A percentile compares a stretch with the other conserved stretches of the same genome.
Evolutionary conservation across 2,113 vertebrate genomes (phyloP).

Genomic region (Pelobates fuscus): DNA sequence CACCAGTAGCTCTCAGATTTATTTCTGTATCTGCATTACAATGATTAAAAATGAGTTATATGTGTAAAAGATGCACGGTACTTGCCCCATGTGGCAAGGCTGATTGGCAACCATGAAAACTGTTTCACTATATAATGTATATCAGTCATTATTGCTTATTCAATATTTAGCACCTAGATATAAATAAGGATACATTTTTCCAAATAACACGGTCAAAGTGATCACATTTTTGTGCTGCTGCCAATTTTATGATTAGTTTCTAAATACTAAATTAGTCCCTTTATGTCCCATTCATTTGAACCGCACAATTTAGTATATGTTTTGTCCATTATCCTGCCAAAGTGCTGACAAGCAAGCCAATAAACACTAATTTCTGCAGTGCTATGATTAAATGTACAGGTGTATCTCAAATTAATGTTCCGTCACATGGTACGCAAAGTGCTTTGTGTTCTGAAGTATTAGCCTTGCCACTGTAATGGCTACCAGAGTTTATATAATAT

Average conservation of each 20-base stretch:
- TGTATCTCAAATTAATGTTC: not conserved
- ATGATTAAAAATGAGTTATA: too few relatives aligned
- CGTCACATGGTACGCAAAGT: not conserved
- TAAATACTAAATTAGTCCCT: not conserved
- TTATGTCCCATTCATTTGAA: not conserved
- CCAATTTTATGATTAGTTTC: constrained; percentile 6
- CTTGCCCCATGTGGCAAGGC: too few relatives aligned
- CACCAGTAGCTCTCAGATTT: too few relatives aligned
- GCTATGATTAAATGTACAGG: not conserved
- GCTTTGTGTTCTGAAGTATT: too few relatives aligned
- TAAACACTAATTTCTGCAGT: not conserved
- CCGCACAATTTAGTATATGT: not conserved
- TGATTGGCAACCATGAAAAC: too few relatives aligned
- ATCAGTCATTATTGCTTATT: not conserved
- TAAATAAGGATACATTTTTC: not conserved
- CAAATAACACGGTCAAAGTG: not conserved
- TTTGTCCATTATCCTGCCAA: not conserved
- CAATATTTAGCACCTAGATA: not conserved
- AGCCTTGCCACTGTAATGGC: too few relatives aligned
- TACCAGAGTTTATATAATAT: too few relatives aligned
- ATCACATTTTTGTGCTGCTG: not conserved
- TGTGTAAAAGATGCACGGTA: too few relatives aligned
- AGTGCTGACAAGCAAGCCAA: not conserved
- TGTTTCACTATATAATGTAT: not conserved
- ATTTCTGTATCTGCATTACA: too few relatives aligned